Evolutionary conservation across 2,113 vertebrate species (phyloP), one percentile per base, ranked within the genome.

Genomic region (Chloropsis cyanopogon): DNA sequence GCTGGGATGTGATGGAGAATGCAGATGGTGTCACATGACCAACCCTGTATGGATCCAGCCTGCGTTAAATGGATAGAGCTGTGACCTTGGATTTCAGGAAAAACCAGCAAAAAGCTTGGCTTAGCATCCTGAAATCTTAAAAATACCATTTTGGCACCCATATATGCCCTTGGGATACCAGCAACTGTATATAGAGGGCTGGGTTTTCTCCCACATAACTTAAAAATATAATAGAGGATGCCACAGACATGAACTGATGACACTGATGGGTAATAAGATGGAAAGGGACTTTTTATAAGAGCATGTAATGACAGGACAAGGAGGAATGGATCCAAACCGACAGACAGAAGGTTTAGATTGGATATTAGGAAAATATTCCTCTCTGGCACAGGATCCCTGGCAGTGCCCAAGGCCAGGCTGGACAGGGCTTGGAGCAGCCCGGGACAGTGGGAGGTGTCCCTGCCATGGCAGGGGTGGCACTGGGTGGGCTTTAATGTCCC

Each of bases 401-500:
- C n/a, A n/a, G n/a, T n/a, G n/a, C n/a, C n/a, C n/a, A n/a, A n/a
- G n/a, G 64, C 47, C n/a, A 21, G 64, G n/a, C 0, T 47, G 64
- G 63, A 53, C 1, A 2, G 65, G 31, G 47, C 2, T 44, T 0
- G 68, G 49, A 69, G 29, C 41, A 39, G 1, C 16, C n/a, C 31
- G 85, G 72, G 35, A 7, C 10, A 31, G 35, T 25, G 65, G 29
- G 0, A 79, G 6, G 21, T 35, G 85, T 56, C 50, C 75, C 57
- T 80, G 75, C 41, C 57, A 25, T 17, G 65, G 57, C 75, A 49
- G 49, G 24, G 57, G 9, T 41, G 66, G 50, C 4, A 35, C 14
- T 7, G 31, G 85, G 0, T 4, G 25, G 0, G 7, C 0, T 65
- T 37, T 57, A 5, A 37, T 21, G 10, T 42, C 35, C 35, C 7